These are phyloP conservation scores for Eustalomyia histrio DNA, from an alignment of 2,888 invertebrate species.

Conservation along the genomic window DNA sequence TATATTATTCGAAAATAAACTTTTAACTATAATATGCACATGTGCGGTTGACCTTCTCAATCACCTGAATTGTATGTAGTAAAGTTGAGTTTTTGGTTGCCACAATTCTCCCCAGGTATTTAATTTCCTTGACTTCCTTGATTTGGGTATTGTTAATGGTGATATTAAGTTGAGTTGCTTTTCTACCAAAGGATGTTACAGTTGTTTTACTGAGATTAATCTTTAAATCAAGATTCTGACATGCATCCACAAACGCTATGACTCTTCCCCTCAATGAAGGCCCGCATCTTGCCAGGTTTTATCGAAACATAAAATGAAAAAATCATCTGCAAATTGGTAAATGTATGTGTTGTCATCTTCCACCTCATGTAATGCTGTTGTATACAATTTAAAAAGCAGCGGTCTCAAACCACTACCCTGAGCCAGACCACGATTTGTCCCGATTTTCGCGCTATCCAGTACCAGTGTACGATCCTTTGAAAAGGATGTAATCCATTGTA, in stretches of 20 bases:
- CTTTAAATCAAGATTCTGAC: not conserved
- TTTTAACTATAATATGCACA: too few species aligned
- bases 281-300: too few species aligned
- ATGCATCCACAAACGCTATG: not conserved
- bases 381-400: slow-evolving; percentile 14
- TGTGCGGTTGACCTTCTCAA: not conserved
- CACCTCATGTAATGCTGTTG: not conserved
- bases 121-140: too few species aligned
- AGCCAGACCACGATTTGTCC: not conserved
- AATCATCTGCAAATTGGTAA: slow-evolving; percentile 43
- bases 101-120: slow-evolving; percentile 2
- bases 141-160: too few species aligned
- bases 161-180: too few species aligned
- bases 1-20: too few species aligned
- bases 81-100: not conserved
- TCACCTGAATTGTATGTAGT: not conserved
- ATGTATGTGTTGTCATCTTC: not conserved
- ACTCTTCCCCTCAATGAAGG: not conserved
- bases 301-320: slow-evolving; percentile 1
- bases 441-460: not conserved
- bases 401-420: slow-evolving; percentile 23
- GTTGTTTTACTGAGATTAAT: slow-evolving; percentile 2
- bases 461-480: not conserved
- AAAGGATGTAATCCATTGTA: not conserved
- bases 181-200: too few species aligned